Base-by-base conservation (phyloP, 2,113 vertebrate genomes). In the Sapayoa aenigma region DNA sequence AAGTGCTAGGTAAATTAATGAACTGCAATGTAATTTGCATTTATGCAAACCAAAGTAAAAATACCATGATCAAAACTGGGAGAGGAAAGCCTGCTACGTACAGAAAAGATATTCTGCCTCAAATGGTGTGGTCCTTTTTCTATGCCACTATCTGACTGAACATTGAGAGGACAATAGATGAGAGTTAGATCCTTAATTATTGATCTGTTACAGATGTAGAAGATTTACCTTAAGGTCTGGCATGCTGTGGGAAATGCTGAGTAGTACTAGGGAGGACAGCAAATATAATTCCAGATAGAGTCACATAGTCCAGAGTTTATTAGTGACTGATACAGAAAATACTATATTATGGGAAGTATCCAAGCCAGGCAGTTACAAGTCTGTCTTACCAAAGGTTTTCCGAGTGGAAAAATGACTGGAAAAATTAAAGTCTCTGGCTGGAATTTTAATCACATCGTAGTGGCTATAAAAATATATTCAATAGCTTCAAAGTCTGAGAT, bases 31-130 rank as follows among this genome's bases (percentile, higher is more conserved):
- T 60, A 72, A 83, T 87, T 91, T 80, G 23, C 6, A 19, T 65
- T 91, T 95, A 82, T 93, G 55, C 33, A 90, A 92, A 87, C 33
- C 46, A 74, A 77, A n/a, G 35, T 85, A 62, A 93, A 88, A 90
- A 42, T 84, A 7, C 7, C 25, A 9, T 42, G 7, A 13, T 49
- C 84, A 31, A 91, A 87, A 65, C 14, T 46, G 28, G n/a, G 49
- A 82, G 23, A 58, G 23, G 39, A 67, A 77, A 11, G 27, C 58
- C 33, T 85, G 9, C 17, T 65, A 23, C 12, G 23, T 60, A 25
- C 23, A 53, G n/a, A 65, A 82, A 75, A 20, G 21, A 12, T 39
- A 24, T 47, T 84, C 15, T 71, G 11, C 31, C 22, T 81, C 33
- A 60, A 89, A 89, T 31, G 5, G 1, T 11, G 1, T 60, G 14